Percentiles rank a stretch among this genome's conserved stretches.
These are phyloP conservation scores for Sycophila texana DNA, from an alignment of 2,888 invertebrate genomes.

Conservation along the genomic window DNA sequence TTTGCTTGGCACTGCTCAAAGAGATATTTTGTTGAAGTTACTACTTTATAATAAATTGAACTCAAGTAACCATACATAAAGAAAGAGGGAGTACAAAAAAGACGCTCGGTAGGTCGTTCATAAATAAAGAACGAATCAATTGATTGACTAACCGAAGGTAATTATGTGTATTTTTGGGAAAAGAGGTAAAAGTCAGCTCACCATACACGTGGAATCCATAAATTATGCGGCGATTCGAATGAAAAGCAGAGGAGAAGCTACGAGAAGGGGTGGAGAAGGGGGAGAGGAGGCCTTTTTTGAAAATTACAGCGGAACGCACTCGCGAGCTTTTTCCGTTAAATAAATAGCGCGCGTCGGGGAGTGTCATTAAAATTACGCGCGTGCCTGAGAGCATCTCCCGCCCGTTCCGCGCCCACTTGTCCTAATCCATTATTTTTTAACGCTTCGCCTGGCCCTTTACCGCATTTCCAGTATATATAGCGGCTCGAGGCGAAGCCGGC, in stretches of 20 bases:
- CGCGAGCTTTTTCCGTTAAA: conserved; percentile 14
- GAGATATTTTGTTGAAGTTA: too few relatives aligned
- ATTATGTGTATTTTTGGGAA: too few relatives aligned
- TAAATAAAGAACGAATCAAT: too few relatives aligned
- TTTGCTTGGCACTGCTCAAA: too few relatives aligned
- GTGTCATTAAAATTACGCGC: conserved; percentile 67
- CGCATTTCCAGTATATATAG: background rate
- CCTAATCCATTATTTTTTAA: conserved; percentile 66
- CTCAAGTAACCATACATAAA: background rate
- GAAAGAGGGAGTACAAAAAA: too few relatives aligned
- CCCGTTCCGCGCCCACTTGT: conserved; percentile 54
- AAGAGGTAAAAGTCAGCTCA: too few relatives aligned
- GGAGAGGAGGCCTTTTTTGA: conserved; percentile 7
- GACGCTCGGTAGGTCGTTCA: too few relatives aligned
- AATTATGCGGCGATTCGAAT: conserved; percentile 31
- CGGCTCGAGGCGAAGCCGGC: too few relatives aligned
- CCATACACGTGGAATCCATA: background rate
- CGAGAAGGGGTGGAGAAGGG: background rate
- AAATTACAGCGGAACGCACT: conserved; percentile 43
- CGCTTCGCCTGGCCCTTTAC: conserved; percentile 47
- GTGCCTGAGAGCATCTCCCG: conserved; percentile 54
- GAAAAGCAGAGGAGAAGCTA: background rate
- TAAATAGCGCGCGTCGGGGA: conserved; percentile 26
- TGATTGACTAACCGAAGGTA: too few relatives aligned
- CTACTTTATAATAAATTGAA: too few relatives aligned